Evolutionary conservation across 2,113 vertebrate genomes (phyloP).

Genomic region (Egretta garzetta): DNA sequence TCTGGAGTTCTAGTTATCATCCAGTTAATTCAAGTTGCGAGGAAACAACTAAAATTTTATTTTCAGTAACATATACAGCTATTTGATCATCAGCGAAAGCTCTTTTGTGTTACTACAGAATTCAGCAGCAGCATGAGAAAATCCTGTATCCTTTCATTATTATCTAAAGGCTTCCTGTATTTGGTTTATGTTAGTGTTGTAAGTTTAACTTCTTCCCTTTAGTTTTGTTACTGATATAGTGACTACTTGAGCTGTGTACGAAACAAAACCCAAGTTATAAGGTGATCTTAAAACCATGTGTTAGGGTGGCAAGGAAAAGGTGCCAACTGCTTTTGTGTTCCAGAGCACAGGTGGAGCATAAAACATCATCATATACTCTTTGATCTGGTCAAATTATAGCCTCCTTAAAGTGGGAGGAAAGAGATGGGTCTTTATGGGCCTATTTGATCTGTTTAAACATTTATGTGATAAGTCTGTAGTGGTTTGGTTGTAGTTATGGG

Average conservation of each 20-base stretch:
- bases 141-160: background rate
- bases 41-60: background rate
- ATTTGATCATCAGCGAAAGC: background rate
- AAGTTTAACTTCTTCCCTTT: background rate
- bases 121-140: background rate
- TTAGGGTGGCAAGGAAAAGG: background rate
- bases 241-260: background rate
- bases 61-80: background rate
- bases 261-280: background rate
- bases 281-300: background rate
- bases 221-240: background rate
- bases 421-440: background rate
- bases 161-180: background rate
- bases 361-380: background rate
- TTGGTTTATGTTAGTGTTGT: background rate
- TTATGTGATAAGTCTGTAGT: slow-evolving; percentile 25
- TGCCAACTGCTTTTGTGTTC: background rate
- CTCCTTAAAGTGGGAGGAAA: background rate
- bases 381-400: slow-evolving; percentile 55
- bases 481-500: background rate
- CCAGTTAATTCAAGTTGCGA: background rate
- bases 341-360: background rate
- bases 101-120: background rate
- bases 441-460: slow-evolving; percentile 22
- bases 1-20: background rate